Percentiles rank a stretch among this genome's conserved stretches.
phyloP scores from a whole-genome alignment of 2,888 invertebrate species.

The Agrilus cyanescens region DNA sequence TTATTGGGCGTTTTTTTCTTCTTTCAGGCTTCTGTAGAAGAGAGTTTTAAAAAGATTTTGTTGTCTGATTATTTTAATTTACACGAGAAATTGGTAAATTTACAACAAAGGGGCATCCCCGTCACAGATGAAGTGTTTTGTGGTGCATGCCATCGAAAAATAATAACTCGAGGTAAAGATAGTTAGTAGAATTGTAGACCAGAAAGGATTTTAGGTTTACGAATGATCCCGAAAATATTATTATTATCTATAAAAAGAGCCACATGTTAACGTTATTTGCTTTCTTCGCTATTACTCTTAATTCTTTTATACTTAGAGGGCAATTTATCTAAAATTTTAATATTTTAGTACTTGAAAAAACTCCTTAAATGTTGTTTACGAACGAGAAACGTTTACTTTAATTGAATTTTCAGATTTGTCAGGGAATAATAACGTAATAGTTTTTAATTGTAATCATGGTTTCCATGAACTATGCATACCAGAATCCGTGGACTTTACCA shows the following conservation, averaged over 20 bases:
- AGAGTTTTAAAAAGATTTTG: constrained; percentile 84
- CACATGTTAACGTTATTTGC: too few species aligned
- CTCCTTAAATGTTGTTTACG: neutral
- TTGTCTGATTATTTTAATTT: constrained; percentile 80
- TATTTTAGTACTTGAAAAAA: constrained; percentile 6
- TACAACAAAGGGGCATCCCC: constrained; percentile 67
- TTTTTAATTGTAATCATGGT: constrained; percentile 81
- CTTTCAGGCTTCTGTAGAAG: constrained; percentile 67
- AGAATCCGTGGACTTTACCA: constrained; percentile 26
- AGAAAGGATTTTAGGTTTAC: neutral
- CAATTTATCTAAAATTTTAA: too few species aligned
- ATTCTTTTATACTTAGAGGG: too few species aligned
- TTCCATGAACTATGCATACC: constrained; percentile 80
- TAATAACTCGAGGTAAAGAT: constrained; percentile 53
- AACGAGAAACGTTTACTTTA: neutral
- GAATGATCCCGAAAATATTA: neutral
- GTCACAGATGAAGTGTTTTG: constrained; percentile 67
- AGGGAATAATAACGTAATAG: constrained; percentile 57
- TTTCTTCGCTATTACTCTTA: too few species aligned
- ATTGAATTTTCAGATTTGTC: constrained; percentile 44
- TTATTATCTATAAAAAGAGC: too few species aligned
- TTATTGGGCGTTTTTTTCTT: constrained; percentile 8
- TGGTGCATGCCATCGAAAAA: constrained; percentile 63
- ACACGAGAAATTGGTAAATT: constrained; percentile 65
- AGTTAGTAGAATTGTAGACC: neutral